These are phyloP conservation scores for Coenonympha glycerion DNA, from an alignment of 2,888 invertebrate species.

Conservation along the genomic window DNA sequence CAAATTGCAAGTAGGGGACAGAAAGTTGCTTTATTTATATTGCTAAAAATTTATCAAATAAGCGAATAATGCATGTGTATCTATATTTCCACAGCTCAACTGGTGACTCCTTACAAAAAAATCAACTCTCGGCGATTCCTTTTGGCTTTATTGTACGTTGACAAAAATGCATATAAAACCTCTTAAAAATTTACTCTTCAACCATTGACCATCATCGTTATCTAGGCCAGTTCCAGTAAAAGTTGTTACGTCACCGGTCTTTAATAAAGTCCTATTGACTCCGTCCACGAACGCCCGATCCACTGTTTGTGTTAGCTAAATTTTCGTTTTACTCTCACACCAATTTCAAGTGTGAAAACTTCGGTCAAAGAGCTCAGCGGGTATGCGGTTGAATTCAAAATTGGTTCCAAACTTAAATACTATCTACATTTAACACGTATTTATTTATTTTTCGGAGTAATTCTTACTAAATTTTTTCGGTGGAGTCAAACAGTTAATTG, in stretches of 20 bases:
- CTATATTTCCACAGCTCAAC: too few relatives aligned
- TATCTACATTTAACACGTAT: background rate
- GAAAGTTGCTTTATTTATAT: too few relatives aligned
- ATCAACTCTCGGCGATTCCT: too few relatives aligned
- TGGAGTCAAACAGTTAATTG: too few relatives aligned
- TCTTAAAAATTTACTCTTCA: background rate
- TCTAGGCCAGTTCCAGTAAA: background rate
- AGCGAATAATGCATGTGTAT: too few relatives aligned
- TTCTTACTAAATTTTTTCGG: too few relatives aligned
- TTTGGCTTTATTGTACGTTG: background rate
- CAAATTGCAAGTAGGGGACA: too few relatives aligned
- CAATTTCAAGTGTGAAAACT: constrained; percentile 1
- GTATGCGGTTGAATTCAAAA: background rate
- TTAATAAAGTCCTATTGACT: constrained; percentile 7
- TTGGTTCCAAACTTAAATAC: background rate
- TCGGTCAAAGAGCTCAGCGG: background rate
- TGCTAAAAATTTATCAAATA: too few relatives aligned
- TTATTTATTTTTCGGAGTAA: too few relatives aligned
- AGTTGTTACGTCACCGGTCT: constrained; percentile 3
- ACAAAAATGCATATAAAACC: background rate
- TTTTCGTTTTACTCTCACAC: constrained; percentile 3
- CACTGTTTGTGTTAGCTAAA: constrained; percentile 5
- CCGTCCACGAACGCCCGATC: background rate
- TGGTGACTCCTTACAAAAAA: too few relatives aligned
- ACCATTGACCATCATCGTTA: background rate